These are phyloP conservation scores for Enteromius afrohamiltoni DNA, from an alignment of 2,797 vertebrate genomes.

Conservation along the genomic window DNA sequence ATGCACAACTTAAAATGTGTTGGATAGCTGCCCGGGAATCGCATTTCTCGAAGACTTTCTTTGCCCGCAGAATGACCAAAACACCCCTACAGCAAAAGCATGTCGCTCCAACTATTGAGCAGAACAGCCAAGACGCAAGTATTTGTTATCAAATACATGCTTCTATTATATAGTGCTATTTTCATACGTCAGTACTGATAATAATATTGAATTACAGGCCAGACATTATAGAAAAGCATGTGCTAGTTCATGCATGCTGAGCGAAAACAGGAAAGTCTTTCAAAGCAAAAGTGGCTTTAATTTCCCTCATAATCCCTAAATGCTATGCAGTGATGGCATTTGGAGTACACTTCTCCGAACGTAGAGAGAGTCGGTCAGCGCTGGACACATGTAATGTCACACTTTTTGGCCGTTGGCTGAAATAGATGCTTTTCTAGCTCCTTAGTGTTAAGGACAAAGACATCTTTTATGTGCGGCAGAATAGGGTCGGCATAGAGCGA, in stretches of 20 bases:
- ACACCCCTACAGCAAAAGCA: conserved; percentile 4
- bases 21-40: neutral
- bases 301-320: conserved; percentile 43
- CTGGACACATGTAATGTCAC: conserved; percentile 73
- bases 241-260: conserved; percentile 46
- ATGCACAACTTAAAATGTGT: conserved; percentile 6
- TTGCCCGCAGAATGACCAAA: conserved; percentile 2
- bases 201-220: conserved; percentile 62
- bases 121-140: conserved; percentile 29
- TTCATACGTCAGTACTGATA: conserved; percentile 43
- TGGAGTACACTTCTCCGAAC: conserved; percentile 64
- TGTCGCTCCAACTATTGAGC: conserved; percentile 5
- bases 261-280: conserved; percentile 37
- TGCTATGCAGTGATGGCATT: conserved; percentile 48
- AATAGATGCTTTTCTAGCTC: conserved; percentile 56
- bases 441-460: conserved; percentile 68
- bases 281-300: conserved; percentile 30
- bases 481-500: conserved; percentile 49
- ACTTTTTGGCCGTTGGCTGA: conserved; percentile 65
- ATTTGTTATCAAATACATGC: conserved; percentile 46
- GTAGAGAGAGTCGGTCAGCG: conserved; percentile 65
- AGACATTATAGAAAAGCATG: conserved; percentile 1
- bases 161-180: conserved; percentile 50
- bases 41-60: conserved; percentile 17
- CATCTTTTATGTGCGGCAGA: conserved; percentile 64